A percentile compares a stretch with the other conserved stretches of the same genome.
phyloP scores from a whole-genome alignment of 2,113 vertebrate genomes.

The Thalassarche chlororhynchos region DNA sequence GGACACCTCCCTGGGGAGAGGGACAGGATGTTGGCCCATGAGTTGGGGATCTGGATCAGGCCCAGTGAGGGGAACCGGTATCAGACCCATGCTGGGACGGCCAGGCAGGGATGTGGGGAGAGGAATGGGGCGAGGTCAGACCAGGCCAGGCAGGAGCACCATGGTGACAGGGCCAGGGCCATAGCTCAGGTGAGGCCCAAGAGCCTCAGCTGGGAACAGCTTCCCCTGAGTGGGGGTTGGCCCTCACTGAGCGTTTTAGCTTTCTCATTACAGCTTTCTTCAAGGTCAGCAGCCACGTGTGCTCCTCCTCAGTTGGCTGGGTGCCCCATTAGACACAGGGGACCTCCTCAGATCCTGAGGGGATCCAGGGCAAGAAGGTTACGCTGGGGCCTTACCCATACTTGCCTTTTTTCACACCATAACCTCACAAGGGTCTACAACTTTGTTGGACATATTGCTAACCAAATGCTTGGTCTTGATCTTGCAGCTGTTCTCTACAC shows the following conservation, averaged over 20 bases:
- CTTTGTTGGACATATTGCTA: not conserved
- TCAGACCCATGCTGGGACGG: not conserved
- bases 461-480: not conserved
- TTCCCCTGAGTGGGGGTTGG: no score
- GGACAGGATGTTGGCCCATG: not conserved
- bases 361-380: not conserved
- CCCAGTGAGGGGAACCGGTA: not conserved
- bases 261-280: not conserved
- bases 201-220: not conserved
- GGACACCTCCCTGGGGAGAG: accelerated
- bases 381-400: not conserved
- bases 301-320: not conserved
- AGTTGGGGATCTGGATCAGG: not conserved
- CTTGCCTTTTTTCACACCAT: not conserved
- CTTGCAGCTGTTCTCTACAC: not conserved
- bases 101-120: accelerated
- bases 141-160: accelerated
- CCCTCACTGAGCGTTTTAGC: not conserved
- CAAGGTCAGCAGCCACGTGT: not conserved
- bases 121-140: not conserved
- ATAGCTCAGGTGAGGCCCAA: not conserved
- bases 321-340: not conserved
- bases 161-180: not conserved
- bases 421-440: not conserved
- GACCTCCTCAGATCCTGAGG: not conserved